A percentile compares a stretch with the other conserved stretches of the same genome.
Evolutionary conservation across 37 sponge, comb jelly and placozoan species (phyloP).

Genomic region (Haliclona indistincta): DNA sequence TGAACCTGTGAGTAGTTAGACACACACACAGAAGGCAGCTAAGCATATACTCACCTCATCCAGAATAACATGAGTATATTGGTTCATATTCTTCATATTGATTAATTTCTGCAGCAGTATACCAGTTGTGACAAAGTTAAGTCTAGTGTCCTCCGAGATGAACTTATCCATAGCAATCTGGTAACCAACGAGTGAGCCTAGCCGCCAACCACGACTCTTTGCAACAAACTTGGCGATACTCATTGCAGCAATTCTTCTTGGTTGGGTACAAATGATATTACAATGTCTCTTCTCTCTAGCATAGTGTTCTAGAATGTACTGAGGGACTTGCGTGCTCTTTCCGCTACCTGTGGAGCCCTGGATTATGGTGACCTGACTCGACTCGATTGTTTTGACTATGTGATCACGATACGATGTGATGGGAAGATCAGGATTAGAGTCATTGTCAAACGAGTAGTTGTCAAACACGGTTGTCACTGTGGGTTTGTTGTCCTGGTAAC

Average conservation of each 20-base stretch:
- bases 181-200: constrained; percentile 94
- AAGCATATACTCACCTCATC: constrained; percentile 76
- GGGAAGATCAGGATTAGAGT: constrained; percentile 39
- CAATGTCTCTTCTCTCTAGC: constrained; percentile 65
- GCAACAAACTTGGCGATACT: constrained; percentile 87
- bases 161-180: constrained; percentile 85
- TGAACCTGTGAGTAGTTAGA: constrained; percentile 58
- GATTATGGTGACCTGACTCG: constrained; percentile 78
- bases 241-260: constrained; percentile 86
- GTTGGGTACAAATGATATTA: constrained; percentile 97
- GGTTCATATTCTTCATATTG: constrained; percentile 83
- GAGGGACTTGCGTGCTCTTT: constrained; percentile 94
- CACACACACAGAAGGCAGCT: neutral
- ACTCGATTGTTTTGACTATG: constrained; percentile 73
- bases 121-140: constrained; percentile 93
- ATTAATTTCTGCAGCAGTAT: constrained; percentile 86
- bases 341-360: constrained; percentile 91
- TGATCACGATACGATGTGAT: constrained; percentile 51
- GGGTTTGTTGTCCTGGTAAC: no score
- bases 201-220: constrained; percentile 60
- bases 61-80: constrained; percentile 92
- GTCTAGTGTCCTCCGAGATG: constrained; percentile 79
- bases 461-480: constrained; percentile 17
- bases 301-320: constrained; percentile 85
- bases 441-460: constrained; percentile 32